Percentiles rank a stretch among this genome's conserved stretches.
These are phyloP conservation scores for Galaxea fascicularis DNA, from an alignment of 92 coral and sea anemone genomes.

Conservation along the genomic window DNA sequence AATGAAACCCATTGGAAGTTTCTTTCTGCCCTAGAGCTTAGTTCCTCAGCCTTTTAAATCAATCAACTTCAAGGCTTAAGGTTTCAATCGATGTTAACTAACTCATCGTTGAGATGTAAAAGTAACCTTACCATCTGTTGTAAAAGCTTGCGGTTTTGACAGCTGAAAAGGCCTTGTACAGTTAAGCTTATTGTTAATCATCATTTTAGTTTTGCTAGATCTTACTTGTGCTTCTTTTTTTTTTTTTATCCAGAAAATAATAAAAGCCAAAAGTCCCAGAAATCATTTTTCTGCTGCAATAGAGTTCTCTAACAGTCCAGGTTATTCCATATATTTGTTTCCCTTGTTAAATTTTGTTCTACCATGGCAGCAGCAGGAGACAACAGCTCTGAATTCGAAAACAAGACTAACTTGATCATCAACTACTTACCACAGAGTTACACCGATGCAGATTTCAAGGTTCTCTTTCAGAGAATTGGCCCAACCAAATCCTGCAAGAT, in stretches of 20 bases:
- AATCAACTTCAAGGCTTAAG: too few relatives aligned
- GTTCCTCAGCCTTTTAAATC: too few relatives aligned
- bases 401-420: conserved; percentile 80
- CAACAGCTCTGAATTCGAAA: conserved; percentile 9
- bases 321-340: conserved; percentile 31
- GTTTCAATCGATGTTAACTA: too few relatives aligned
- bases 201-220: conserved; percentile 1
- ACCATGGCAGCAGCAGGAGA: conserved; percentile 50
- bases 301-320: conserved; percentile 22
- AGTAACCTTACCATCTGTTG: too few relatives aligned
- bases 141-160: too few relatives aligned
- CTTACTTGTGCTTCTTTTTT: conserved; percentile 33
- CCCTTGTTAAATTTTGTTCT: conserved; percentile 46
- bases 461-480: conserved; percentile 71
- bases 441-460: conserved; percentile 75
- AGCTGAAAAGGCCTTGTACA: too few relatives aligned
- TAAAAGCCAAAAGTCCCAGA: conserved; percentile 49
- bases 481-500: conserved; percentile 84
- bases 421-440: conserved; percentile 82
- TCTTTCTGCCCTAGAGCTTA: too few relatives aligned
- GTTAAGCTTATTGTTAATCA: too few relatives aligned
- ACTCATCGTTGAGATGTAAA: too few relatives aligned
- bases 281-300: conserved; percentile 40
- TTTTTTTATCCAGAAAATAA: conserved; percentile 48
- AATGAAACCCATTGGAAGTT: too few relatives aligned